These are phyloP conservation scores for Eucidaris tribuloides DNA, from an alignment of 35 echinoderm and acorn worm species.

Conservation along the genomic window DNA sequence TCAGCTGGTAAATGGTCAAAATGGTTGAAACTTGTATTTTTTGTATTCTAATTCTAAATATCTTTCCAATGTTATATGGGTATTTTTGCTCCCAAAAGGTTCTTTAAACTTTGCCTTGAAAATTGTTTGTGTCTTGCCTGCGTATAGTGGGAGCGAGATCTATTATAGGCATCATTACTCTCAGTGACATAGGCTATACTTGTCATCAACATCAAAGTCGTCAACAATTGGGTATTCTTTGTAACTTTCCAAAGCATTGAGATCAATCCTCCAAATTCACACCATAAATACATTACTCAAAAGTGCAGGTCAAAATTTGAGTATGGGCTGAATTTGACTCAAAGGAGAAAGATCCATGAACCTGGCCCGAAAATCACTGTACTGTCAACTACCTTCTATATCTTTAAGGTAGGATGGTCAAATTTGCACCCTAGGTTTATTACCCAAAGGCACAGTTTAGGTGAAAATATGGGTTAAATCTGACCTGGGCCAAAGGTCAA, in stretches of 20 bases:
- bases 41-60: no score
- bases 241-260: conserved; percentile 5
- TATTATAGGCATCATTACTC: conserved; percentile 4
- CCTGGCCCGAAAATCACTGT: conserved; percentile 8
- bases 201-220: conserved; percentile 5
- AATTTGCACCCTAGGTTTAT: conserved; percentile 1
- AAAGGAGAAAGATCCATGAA: background rate
- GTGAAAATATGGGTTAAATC: background rate
- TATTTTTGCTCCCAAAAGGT: no score
- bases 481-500: no score
- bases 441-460: conserved; percentile 4
- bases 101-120: background rate
- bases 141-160: conserved; percentile 2
- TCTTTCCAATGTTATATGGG: no score
- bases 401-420: background rate
- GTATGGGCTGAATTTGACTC: conserved; percentile 2
- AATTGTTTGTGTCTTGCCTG: conserved; percentile 1
- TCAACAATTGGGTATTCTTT: conserved; percentile 1
- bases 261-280: background rate
- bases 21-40: no score
- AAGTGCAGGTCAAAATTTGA: background rate
- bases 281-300: conserved; percentile 2
- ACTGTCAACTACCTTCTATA: background rate
- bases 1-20: no score
- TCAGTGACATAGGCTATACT: background rate